Base-by-base conservation (phyloP, 1,140 invertebrate species). In the Drosophila obscura region DNA sequence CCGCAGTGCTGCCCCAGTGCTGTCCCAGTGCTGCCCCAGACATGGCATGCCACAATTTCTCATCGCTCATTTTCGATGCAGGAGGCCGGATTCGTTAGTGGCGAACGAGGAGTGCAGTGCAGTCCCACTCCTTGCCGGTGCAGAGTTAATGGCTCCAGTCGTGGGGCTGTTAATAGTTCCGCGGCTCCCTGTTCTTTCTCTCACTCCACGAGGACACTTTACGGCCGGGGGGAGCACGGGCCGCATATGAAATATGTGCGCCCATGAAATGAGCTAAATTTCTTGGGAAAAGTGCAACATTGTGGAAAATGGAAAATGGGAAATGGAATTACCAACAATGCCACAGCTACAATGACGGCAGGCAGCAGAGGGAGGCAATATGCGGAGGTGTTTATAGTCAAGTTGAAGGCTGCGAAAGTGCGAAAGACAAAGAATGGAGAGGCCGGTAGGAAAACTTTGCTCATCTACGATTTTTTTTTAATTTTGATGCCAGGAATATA, bases 211-310 rank as follows among this genome's bases (percentile, higher is more conserved):
- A 52, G 50, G 51, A 77, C 82, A 87, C 58, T 87, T 81, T 75
- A 83, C 39, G 62, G 80, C 35, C 35, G 35, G 35, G 13, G 35
- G 31, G 8, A 9, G 31, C 31, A 31, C 31, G 31, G 7, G 28
- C 53, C 59, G 73, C 73, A 80, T 90, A 90, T 90, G 87, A 90
- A 90, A 78, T 90, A 90, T 90, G 67, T 83, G 82, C 46, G 68
- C 16, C 73, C 82, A 75, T 88, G 80, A 81, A 90, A 90, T 90
- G 83, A 81, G 75, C 48, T 76, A 69, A 73, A 90, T 81, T 90
- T 90, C 88, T 73, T 50, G 48, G 80, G 88, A 90, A 90, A 90
- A 77, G 78, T 62, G 88, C 88, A 90, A 90, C 83, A 83, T 81
- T 83, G 88, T 90, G 88, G 88, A 90, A 90, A 90, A 90, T 89